Evolutionary conservation across 2,797 vertebrate genomes (phyloP).

Genomic region (Sorex maritimensis): DNA sequence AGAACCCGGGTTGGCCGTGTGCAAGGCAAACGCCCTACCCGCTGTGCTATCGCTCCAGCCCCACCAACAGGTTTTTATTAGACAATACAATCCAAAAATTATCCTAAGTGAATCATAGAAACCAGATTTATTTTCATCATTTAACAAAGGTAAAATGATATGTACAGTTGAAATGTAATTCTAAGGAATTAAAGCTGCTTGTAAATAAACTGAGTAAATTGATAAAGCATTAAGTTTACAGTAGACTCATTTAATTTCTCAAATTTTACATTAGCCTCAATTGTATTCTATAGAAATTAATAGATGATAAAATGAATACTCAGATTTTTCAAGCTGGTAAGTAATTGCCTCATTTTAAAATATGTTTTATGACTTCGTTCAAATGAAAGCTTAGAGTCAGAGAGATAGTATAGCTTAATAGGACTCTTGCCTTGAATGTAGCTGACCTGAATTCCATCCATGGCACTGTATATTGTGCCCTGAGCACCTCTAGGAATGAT

Average conservation of each 20-base stretch:
- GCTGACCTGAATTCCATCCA: too few species aligned
- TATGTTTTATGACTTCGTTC: slow-evolving; percentile 76
- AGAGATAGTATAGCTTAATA: too few species aligned
- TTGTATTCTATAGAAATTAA: slow-evolving; percentile 72
- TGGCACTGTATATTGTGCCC: too few species aligned
- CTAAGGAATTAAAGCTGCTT: slow-evolving; percentile 56
- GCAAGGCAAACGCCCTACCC: too few species aligned
- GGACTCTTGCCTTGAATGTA: too few species aligned
- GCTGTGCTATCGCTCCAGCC: too few species aligned
- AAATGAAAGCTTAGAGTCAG: not conserved
- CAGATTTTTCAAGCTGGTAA: slow-evolving; percentile 80
- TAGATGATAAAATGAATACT: slow-evolving; percentile 71
- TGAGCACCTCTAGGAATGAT: too few species aligned
- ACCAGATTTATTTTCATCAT: not conserved
- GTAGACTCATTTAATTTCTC: slow-evolving; percentile 66
- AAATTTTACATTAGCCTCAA: slow-evolving; percentile 73
- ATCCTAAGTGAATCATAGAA: not conserved
- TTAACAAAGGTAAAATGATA: not conserved
- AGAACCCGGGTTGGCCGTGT: too few species aligned
- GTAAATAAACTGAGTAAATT: slow-evolving; percentile 9
- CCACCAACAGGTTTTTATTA: not conserved
- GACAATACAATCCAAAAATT: not conserved
- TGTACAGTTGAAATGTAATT: not conserved
- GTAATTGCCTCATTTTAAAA: slow-evolving; percentile 76
- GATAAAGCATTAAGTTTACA: slow-evolving; percentile 70